Percentiles rank a stretch among this genome's conserved stretches.
These are phyloP conservation scores for Hippoglossus hippoglossus DNA, from an alignment of 2,797 vertebrate species.

Conservation along the genomic window DNA sequence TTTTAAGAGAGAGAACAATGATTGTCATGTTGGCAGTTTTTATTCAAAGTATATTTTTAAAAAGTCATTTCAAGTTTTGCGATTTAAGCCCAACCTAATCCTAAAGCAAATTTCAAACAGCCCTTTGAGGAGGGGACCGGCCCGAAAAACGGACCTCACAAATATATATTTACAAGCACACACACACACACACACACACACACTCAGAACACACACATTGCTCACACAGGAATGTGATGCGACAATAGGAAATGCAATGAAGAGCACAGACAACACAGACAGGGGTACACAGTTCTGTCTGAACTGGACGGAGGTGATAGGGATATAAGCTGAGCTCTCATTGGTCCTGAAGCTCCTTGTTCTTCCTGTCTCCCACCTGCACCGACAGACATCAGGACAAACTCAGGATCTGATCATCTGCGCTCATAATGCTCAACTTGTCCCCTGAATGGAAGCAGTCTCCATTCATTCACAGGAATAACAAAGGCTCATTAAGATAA, in stretches of 20 bases:
- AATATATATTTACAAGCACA: too few species aligned
- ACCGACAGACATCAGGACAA: slow-evolving; percentile 12
- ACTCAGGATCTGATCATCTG: slow-evolving; percentile 21
- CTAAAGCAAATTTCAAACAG: too few species aligned
- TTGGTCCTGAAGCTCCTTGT: slow-evolving; percentile 13
- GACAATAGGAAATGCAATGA: slow-evolving; percentile 62
- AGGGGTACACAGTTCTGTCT: slow-evolving; percentile 23
- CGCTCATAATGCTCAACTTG: slow-evolving; percentile 52
- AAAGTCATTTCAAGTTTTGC: too few species aligned
- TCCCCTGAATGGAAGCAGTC: slow-evolving; percentile 59
- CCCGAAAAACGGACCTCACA: too few species aligned
- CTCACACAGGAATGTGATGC: slow-evolving; percentile 61
- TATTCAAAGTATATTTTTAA: too few species aligned
- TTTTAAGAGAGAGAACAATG: too few species aligned
- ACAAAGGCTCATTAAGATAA: slow-evolving; percentile 81
- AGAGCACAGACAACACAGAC: slow-evolving; percentile 53
- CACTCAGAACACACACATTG: slow-evolving; percentile 33
- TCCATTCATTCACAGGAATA: slow-evolving; percentile 69
- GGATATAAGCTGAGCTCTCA: slow-evolving; percentile 14
- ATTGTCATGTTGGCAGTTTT: too few species aligned
- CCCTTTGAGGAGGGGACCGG: too few species aligned
- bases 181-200: too few species aligned
- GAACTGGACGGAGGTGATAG: slow-evolving; percentile 22
- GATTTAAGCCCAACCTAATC: too few species aligned
- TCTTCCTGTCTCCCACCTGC: slow-evolving; percentile 2